These are phyloP conservation scores for Tanytarsus gracilentus DNA, from an alignment of 2,888 invertebrate species.

Conservation along the genomic window DNA sequence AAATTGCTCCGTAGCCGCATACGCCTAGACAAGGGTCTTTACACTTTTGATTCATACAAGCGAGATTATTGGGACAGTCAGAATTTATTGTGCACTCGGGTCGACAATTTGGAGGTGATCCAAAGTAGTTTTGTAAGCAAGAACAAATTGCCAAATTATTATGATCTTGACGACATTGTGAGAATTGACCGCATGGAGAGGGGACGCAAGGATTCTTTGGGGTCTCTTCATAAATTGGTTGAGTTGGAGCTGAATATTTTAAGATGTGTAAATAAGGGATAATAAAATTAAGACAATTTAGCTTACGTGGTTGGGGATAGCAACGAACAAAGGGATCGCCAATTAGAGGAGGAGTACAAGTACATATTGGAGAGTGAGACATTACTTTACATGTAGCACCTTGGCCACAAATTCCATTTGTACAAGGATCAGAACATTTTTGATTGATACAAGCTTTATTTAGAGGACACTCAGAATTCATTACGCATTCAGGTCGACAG, in stretches of 20 bases:
- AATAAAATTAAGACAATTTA: background rate
- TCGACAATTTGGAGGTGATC: conserved; percentile 64
- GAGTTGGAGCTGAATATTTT: too few relatives aligned
- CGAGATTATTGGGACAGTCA: conserved; percentile 64
- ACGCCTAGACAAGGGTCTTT: conserved; percentile 67
- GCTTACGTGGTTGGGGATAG: conserved; percentile 33
- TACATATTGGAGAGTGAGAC: conserved; percentile 60
- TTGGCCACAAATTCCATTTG: conserved; percentile 56
- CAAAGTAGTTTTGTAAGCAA: conserved; percentile 61
- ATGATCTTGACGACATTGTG: conserved; percentile 62
- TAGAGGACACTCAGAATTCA: conserved; percentile 57
- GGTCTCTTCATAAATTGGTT: conserved; percentile 39
- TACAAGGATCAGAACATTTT: conserved; percentile 58
- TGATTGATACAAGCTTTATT: conserved; percentile 53
- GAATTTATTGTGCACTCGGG: conserved; percentile 63
- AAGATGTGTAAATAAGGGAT: background rate
- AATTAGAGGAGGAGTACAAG: conserved; percentile 49
- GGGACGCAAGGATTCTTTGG: conserved; percentile 56
- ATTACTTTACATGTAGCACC: conserved; percentile 58
- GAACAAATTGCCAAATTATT: conserved; percentile 71
- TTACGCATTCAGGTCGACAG: conserved; percentile 57
- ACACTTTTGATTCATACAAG: conserved; percentile 69
- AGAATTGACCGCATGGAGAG: conserved; percentile 73
- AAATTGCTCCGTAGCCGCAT: conserved; percentile 67
- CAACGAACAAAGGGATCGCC: conserved; percentile 57